Percentiles rank a stretch among this genome's conserved stretches.
Conservation (phyloP, 2,113 vertebrate species). For the Sinocyclocheilus anophthalmus region DNA sequence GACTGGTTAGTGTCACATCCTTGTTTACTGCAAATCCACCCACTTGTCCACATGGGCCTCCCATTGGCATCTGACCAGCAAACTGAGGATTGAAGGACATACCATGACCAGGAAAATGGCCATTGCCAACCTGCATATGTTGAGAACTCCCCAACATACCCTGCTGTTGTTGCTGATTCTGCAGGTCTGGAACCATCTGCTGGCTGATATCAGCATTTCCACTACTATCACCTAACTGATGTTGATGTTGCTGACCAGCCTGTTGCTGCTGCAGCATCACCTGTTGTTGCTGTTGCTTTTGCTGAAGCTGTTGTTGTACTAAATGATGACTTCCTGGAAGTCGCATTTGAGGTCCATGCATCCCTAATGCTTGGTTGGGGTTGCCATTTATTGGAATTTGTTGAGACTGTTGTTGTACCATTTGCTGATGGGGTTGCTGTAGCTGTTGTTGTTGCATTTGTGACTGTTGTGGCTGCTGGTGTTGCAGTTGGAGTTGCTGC, state of each 20-base stretch:
- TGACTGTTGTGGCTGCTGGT: slow-evolving; percentile 65
- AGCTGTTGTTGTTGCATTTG: slow-evolving; percentile 70
- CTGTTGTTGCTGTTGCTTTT: slow-evolving; percentile 71
- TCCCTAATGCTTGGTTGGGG: slow-evolving; percentile 88
- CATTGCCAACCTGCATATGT: slow-evolving; percentile 92
- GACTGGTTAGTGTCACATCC: slow-evolving; percentile 95
- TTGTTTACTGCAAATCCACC: slow-evolving; percentile 92
- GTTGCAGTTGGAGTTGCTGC: slow-evolving; percentile 64
- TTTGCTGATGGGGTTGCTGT: slow-evolving; percentile 63
- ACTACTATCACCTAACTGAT: slow-evolving; percentile 83
- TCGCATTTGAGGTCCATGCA: slow-evolving; percentile 92
- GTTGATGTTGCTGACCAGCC: slow-evolving; percentile 76
- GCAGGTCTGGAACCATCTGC: slow-evolving; percentile 92
- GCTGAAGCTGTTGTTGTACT: slow-evolving; percentile 81
- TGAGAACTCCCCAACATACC: slow-evolving; percentile 84
- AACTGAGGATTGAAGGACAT: slow-evolving; percentile 86
- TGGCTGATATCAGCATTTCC: slow-evolving; percentile 78
- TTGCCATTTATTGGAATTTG: slow-evolving; percentile 87
- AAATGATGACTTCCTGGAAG: slow-evolving; percentile 84
- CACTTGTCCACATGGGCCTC: slow-evolving; percentile 82
- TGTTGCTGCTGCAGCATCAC: slow-evolving; percentile 77
- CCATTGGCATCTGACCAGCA: slow-evolving; percentile 86
- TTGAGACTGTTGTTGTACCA: slow-evolving; percentile 79
- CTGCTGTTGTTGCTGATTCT: slow-evolving; percentile 87
- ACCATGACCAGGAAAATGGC: slow-evolving; percentile 90